Base-by-base conservation (phyloP, 2,113 vertebrate species). In the Epinephelus lanceolatus region DNA sequence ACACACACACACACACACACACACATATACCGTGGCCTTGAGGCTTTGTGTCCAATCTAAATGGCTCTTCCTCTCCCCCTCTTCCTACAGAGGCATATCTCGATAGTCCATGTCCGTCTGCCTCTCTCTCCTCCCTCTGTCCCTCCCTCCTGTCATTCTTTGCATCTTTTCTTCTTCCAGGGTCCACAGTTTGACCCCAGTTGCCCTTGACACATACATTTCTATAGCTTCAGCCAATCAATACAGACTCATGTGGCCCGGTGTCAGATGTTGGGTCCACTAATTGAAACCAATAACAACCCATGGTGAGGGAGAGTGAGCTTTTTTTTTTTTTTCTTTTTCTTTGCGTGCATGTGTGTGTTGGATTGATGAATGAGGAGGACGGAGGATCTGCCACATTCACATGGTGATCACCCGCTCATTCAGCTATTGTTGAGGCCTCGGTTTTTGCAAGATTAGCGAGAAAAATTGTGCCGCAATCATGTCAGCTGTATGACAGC, bases 151-250 rank as follows among this genome's bases (percentile, higher is more conserved):
- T 63, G 85, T 85, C 80, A 76, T 81, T 83, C 86, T 81, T 73
- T 87, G 78, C 80, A 10, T 81, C 83, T 72, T 89, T 91, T 89
- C 71, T 89, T 85, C 77, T 79, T 70, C 66, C n/a, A 17, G 76
- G 72, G 40, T 84, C 79, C 71, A 71, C 90, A 92, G 91, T 93
- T 93, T 93, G 93, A 93, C 91, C 93, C 88, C 84, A 86, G 88
- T 93, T 94, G 89, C 71, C 93, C 91, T 94, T 91, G 90, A 93
- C 89, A 93, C 90, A 92, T 87, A 4, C 83, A 83, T 90, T 91
- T 93, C 70, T 91, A 89, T 80, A 80, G 89, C 83, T 61, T 49
- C 61, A 89, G 81, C 92, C 91, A 92, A 93, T 93, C 91, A 91
- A 94, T 92, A 89, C 81, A 82, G 80, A 68, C 85, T 88, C 59